Base-by-base conservation (phyloP, 1,140 invertebrate species). In the Venustaconcha ellipsiformis region DNA sequence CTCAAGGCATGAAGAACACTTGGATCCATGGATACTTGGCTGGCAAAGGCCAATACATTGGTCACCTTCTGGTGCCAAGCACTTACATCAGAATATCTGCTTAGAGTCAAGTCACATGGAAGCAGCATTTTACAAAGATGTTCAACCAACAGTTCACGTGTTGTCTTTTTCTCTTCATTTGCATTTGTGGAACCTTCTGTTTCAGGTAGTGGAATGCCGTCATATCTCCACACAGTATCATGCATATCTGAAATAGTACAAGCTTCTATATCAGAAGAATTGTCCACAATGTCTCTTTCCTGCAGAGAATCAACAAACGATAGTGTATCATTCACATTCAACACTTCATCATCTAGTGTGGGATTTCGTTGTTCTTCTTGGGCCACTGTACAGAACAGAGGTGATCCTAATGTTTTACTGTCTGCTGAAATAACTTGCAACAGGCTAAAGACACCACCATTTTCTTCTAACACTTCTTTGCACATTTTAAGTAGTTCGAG, bases 401-500 rank as follows among this genome's bases (percentile, higher is more conserved):
- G 26, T 26, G 26, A 26, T 26, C 26, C 26, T 26, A 26, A 26
- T 26, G 20, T 26, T 15, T 65, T 30, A 26, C 17, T 20, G 0
- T 23, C 23, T 11, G 6, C 14, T 26, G 20, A n/a, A 23, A 15
- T 15, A 5, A 30, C 30, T 23, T n/a, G 20, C 17, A 69, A 23
- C 2, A 69, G 1, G 6, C 56, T 18, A 5, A 14, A n/a, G 14
- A 70, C 23, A 56, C 63, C 69, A 48, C 13, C 20, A 8, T 6
- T n/a, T 48, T 37, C 63, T 62, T 63, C 69, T 12, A 60, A 60
- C 2, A 75, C 57, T 15, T 75, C 66, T 56, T 12, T 11, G 70
- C 20, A 75, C 15, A 75, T n/a, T 17, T 69, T 57, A 20, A 68
- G 30, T 15, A 75, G 60, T 30, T 57, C 18, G 14, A 75, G 18